These are phyloP conservation scores for Alethe castanea DNA, from an alignment of 2,113 vertebrate genomes.

Conservation along the genomic window DNA sequence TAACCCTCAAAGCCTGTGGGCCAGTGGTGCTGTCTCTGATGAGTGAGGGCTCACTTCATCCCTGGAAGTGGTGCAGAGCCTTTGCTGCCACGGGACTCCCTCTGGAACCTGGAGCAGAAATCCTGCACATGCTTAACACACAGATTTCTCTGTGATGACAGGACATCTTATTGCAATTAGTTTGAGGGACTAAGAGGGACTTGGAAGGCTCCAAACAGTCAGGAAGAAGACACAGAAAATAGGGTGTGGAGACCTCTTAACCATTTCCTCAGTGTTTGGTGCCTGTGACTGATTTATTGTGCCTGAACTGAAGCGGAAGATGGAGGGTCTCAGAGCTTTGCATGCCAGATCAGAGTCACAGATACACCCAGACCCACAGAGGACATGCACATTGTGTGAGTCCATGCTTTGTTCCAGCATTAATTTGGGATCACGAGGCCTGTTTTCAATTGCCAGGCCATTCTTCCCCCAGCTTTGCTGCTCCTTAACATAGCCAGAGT, in stretches of 20 bases:
- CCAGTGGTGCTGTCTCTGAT: background rate
- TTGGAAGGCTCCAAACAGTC: background rate
- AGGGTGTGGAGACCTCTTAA: background rate
- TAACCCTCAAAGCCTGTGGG: background rate
- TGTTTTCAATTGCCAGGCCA: background rate
- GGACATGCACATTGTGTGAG: background rate
- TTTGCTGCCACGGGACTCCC: background rate
- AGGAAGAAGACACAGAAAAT: background rate
- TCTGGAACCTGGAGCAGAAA: background rate
- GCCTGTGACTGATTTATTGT: background rate
- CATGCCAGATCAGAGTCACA: background rate
- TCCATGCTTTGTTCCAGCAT: fast-evolving
- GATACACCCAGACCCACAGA: background rate
- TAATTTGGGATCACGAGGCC: background rate
- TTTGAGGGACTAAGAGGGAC: background rate
- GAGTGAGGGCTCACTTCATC: background rate
- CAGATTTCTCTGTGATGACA: background rate
- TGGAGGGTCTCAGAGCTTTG: background rate
- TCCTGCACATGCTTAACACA: background rate
- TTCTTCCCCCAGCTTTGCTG: background rate
- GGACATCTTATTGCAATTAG: background rate
- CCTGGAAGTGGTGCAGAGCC: background rate
- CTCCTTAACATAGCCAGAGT: background rate
- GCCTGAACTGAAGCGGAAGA: background rate
- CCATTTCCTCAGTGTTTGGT: background rate